Evolutionary conservation across 2,888 invertebrate genomes (phyloP).

Genomic region (Holacanthella duospinosa): DNA sequence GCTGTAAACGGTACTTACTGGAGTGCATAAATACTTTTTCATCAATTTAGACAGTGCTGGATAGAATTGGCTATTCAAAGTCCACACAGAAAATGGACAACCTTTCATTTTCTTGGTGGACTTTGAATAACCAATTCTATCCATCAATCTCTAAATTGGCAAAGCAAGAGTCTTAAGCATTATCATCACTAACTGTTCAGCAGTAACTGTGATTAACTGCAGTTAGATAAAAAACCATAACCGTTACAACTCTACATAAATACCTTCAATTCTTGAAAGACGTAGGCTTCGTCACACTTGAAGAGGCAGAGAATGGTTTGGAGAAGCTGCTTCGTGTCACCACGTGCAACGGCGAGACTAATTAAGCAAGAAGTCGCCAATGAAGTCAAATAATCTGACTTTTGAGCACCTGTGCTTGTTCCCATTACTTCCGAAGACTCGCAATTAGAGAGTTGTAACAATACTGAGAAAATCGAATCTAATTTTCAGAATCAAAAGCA

Average conservation of each 20-base stretch:
- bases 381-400: conserved; percentile 64
- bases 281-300: conserved; percentile 52
- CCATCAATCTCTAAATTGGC: too few species aligned
- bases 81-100: too few species aligned
- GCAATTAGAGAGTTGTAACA: conserved; percentile 29
- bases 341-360: conserved; percentile 81
- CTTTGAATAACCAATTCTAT: too few species aligned
- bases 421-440: conserved; percentile 40
- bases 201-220: too few species aligned
- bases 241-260: not conserved
- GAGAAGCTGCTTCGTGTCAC: conserved; percentile 81
- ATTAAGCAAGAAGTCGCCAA: conserved; percentile 85
- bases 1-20: too few species aligned
- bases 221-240: not conserved
- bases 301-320: conserved; percentile 75
- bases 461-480: conserved; percentile 34
- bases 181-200: too few species aligned
- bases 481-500: conserved; percentile 3
- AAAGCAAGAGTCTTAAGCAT: too few species aligned
- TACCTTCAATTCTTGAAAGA: conserved; percentile 34
- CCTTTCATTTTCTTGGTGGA: too few species aligned
- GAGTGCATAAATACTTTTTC: too few species aligned
- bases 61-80: too few species aligned
- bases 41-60: too few species aligned
- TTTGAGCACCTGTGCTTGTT: conserved; percentile 50